Base-by-base conservation (phyloP, 2,113 vertebrate species). In the Noctilio leporinus region DNA sequence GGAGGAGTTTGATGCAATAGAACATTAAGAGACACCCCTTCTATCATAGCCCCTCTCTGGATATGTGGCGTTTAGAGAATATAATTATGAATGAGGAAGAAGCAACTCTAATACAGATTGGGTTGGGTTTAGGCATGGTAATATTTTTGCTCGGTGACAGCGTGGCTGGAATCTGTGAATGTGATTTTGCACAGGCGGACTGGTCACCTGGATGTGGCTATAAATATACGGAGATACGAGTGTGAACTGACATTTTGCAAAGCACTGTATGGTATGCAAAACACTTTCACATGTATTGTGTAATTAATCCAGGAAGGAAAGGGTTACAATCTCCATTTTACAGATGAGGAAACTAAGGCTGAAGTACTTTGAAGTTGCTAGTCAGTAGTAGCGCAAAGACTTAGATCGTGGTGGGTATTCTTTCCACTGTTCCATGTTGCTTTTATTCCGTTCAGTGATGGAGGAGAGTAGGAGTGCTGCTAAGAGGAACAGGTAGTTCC, bases 251-350 rank as follows among this genome's bases (percentile, higher is more conserved):
- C 12, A 87, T 76, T 95, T 95, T 94, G 30, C 26, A 78, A 89
- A 84, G 57, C 3, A 75, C 62, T 95, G 82, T 73, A 70, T 78
- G 67, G 33, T 67, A 30, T 57, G 28, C 4, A 73, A 49, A 57
- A 3, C 28, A 72, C 38, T 78, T 93, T 69, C 57, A 75, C 47
- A 62, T 86, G 47, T 20, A 83, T 88, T 72, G 33, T 91, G 15
- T 86, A 49, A n/a, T 91, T 75, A 69, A 95, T 45, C 43, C 62
- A 57, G 80, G 57, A 92, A 90, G 76, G n/a, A 84, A 95, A 76
- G 35, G 87, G 9, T 93, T 91, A 86, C 38, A 57, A 80, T 19
- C 19, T 80, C 30, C 9, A 40, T 67, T 88, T 76, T 76, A 49
- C 49, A 49, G 45, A 47, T 47, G 72, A 75, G 43, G 30, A 75